A percentile compares a stretch with the other conserved stretches of the same genome.
Conservation (phyloP, 2,888 invertebrate genomes). For the Ophioninae sp. region DNA sequence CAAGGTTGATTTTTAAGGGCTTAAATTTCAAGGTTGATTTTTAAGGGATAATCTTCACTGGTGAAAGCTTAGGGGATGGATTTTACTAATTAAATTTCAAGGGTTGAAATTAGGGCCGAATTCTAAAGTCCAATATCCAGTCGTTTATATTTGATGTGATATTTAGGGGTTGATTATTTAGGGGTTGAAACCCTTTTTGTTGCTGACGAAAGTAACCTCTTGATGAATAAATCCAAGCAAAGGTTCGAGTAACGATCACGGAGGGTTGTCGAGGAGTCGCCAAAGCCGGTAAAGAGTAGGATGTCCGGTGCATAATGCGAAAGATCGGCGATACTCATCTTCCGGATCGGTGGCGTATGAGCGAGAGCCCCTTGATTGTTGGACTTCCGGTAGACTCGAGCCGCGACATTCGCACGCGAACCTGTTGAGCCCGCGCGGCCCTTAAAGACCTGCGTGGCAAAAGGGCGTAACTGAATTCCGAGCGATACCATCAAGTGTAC, state of each 20-base stretch:
- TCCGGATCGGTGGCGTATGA: slow-evolving; percentile 16
- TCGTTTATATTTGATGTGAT: too few relatives aligned
- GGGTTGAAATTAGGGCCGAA: too few relatives aligned
- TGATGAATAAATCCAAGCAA: background rate
- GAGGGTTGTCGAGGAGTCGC: background rate
- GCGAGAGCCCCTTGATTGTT: slow-evolving; percentile 67
- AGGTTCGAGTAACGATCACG: background rate
- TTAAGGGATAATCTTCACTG: too few relatives aligned
- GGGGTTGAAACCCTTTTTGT: too few relatives aligned
- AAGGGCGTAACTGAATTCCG: slow-evolving; percentile 3
- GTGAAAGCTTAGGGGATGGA: too few relatives aligned
- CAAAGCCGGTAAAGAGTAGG: slow-evolving; percentile 28
- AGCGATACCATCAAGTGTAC: background rate
- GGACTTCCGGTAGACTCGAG: slow-evolving; percentile 74
- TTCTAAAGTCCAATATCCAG: too few relatives aligned
- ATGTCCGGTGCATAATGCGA: slow-evolving; percentile 35
- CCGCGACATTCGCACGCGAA: slow-evolving; percentile 75
- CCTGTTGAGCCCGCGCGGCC: slow-evolving; percentile 73
- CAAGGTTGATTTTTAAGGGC: too few relatives aligned
- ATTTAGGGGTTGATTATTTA: too few relatives aligned
- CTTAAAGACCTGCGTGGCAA: background rate
- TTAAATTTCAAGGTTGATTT: too few relatives aligned
- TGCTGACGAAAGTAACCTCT: too few relatives aligned
- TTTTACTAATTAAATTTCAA: too few relatives aligned
- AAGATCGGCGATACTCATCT: slow-evolving; percentile 20